phyloP scores from a whole-genome alignment of 2,113 vertebrate species.

The Myotis yumanensis region DNA sequence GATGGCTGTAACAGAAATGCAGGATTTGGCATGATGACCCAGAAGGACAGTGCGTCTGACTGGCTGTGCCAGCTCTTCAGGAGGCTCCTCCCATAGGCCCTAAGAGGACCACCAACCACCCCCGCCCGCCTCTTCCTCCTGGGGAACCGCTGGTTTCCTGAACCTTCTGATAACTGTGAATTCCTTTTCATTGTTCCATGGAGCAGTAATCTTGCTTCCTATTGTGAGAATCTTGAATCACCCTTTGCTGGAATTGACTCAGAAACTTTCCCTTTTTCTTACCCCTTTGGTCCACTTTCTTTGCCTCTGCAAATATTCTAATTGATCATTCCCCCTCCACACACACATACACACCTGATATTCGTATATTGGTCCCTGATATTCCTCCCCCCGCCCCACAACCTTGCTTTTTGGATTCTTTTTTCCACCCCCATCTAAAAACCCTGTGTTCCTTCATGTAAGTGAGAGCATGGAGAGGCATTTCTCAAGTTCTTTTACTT shows the following conservation, averaged over 20 bases:
- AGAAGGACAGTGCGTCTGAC: neutral
- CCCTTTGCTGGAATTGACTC: conserved; percentile 1
- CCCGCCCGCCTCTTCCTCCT: neutral
- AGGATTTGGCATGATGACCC: neutral
- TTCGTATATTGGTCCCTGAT: too few species aligned
- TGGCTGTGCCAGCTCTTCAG: neutral
- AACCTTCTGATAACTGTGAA: neutral
- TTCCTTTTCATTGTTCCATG: neutral
- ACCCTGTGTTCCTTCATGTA: neutral
- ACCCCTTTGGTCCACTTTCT: neutral
- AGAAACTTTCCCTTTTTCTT: neutral
- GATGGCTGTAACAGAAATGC: neutral
- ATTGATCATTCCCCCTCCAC: neutral
- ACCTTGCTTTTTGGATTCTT: neutral
- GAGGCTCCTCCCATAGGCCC: neutral
- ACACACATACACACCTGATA: too few species aligned
- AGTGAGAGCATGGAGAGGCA: neutral
- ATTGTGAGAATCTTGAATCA: conserved; percentile 29
- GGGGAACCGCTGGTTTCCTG: conserved; percentile 14
- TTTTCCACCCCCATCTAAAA: neutral
- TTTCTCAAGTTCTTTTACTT: neutral
- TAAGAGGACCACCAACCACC: neutral
- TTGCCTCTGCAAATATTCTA: neutral
- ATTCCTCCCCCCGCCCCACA: too few species aligned
- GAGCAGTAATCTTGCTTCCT: conserved; percentile 27